Evolutionary conservation across 2,888 invertebrate species (phyloP).

Genomic region (Lasioglossum morio): DNA sequence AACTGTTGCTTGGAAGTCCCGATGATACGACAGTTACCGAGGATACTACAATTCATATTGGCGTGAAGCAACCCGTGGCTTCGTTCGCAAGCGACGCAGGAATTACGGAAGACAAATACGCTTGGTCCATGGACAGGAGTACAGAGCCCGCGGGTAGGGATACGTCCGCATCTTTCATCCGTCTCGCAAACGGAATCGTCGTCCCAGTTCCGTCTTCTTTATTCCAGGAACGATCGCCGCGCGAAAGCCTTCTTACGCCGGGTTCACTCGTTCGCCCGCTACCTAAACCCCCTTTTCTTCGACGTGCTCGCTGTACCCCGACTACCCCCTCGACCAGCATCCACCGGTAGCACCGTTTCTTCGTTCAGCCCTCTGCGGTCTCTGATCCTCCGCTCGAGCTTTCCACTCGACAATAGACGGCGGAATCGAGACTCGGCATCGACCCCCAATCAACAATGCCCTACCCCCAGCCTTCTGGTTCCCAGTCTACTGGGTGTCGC

Average conservation of each 20-base stretch:
- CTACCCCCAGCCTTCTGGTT: constrained; percentile 53
- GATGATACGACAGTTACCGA: no score
- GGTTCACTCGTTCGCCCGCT: constrained; percentile 25
- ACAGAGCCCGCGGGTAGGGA: neutral
- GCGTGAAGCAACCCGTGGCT: neutral
- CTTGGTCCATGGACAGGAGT: neutral
- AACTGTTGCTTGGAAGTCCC: no score
- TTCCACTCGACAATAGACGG: constrained; percentile 69
- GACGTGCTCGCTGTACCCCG: neutral
- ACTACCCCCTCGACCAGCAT: constrained; percentile 3
- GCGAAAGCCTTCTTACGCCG: constrained; percentile 50
- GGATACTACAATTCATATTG: no score
- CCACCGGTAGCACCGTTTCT: neutral
- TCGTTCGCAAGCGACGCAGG: neutral
- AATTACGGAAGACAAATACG: constrained; percentile 1
- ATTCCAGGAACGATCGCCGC: constrained; percentile 40
- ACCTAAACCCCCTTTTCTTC: constrained; percentile 39
- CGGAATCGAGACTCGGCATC: constrained; percentile 69
- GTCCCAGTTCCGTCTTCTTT: constrained; percentile 21
- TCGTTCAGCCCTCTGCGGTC: constrained; percentile 31
- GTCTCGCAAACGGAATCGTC: neutral
- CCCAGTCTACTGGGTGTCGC: constrained; percentile 54
- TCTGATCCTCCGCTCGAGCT: constrained; percentile 57
- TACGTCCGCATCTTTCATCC: constrained; percentile 4
- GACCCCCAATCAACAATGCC: constrained; percentile 74